A percentile compares a stretch with the other conserved stretches of the same genome.
Evolutionary conservation across 2,113 vertebrate genomes (phyloP).

Genomic region (Pheucticus melanocephalus): DNA sequence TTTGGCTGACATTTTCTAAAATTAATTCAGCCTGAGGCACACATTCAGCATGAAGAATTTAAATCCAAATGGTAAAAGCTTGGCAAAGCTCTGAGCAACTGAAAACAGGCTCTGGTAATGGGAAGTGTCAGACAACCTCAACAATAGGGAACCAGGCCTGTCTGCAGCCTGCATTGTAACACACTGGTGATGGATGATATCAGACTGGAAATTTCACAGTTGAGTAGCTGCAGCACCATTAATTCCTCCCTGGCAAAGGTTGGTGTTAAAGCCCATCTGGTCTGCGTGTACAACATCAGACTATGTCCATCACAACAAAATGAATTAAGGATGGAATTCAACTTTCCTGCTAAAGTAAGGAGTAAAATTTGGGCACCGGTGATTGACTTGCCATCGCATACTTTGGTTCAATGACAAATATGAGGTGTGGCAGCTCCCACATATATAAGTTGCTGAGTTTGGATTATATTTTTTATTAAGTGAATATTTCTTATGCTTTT

Average conservation of each 20-base stretch:
- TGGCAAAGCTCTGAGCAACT: constrained; percentile 40
- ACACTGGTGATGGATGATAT: constrained; percentile 10
- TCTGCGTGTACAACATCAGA: background rate
- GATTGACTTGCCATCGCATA: background rate
- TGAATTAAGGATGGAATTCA: background rate
- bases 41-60: constrained; percentile 40
- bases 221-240: constrained; percentile 13
- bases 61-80: constrained; percentile 36
- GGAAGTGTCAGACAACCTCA: constrained; percentile 57
- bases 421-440: background rate
- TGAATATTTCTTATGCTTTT: background rate
- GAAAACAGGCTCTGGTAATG: constrained; percentile 55
- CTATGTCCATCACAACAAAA: background rate
- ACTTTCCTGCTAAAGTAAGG: background rate
- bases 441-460: background rate
- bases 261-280: background rate
- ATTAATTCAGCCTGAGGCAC: constrained; percentile 42
- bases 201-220: constrained; percentile 52
- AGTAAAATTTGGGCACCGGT: background rate
- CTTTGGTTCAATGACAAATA: background rate
- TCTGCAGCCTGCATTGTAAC: background rate
- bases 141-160: background rate
- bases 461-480: background rate
- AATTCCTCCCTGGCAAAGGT: background rate
- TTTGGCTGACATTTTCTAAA: constrained; percentile 46